These are phyloP conservation scores for Etheostoma cragini DNA, from an alignment of 2,113 vertebrate species.

Conservation along the genomic window DNA sequence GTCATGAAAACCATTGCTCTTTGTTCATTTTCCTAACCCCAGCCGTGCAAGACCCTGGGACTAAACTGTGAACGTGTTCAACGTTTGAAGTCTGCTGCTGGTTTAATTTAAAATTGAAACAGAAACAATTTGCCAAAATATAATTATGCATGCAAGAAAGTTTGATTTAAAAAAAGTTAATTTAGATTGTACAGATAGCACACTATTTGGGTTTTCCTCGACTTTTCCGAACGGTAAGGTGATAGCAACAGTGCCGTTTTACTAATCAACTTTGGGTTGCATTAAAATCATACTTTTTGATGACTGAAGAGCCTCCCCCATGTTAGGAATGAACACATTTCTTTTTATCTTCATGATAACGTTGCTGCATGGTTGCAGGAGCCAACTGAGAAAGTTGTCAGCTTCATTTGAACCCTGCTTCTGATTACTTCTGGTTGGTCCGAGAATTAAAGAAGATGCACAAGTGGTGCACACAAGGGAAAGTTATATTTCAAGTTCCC, in stretches of 20 bases:
- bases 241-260: neutral
- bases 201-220: neutral
- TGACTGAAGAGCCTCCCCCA: neutral
- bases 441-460: constrained; percentile 8
- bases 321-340: neutral
- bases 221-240: neutral
- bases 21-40: constrained; percentile 44
- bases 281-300: neutral
- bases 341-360: neutral
- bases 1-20: constrained; percentile 17
- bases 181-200: neutral
- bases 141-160: neutral
- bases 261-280: constrained; percentile 7
- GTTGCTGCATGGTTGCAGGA: neutral
- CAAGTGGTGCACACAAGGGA: neutral
- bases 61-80: constrained; percentile 52
- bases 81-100: constrained; percentile 38
- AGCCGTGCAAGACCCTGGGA: constrained; percentile 14
- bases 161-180: constrained; percentile 5
- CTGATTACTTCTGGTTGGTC: neutral
- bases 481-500: constrained; percentile 5
- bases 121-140: neutral
- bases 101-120: constrained; percentile 30
- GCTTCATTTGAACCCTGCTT: constrained; percentile 35
- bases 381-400: constrained; percentile 29